Base-by-base conservation (phyloP, 2,797 vertebrate genomes). In the Carapus acus region DNA sequence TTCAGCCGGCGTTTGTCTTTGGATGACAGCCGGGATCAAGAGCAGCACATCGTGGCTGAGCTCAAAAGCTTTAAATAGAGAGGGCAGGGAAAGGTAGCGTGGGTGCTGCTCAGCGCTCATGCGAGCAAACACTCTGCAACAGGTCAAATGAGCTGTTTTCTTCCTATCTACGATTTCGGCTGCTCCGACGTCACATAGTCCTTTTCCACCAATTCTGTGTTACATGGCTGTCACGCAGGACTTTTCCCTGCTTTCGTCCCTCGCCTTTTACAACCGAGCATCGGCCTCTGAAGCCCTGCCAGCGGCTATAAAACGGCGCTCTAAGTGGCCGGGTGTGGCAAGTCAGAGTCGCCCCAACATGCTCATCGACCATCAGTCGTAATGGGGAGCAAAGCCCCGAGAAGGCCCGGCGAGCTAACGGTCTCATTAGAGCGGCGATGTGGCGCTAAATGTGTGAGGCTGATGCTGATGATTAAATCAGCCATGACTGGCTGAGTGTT, bases 31-130 rank as follows among this genome's bases (percentile, higher is more conserved):
- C 65, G 38, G 43, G 40, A 20, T 71, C 36, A 71, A 43, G 61
- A 61, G 15, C 17, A 65, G 49, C 58, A 27, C 43, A 22, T 60
- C 38, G 49, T n/a, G 33, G 59, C 62, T 71, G 64, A 67, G 62
- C 45, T 65, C 53, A 65, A 64, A 49, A 56, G 54, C 63, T 73
- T 76, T 71, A 68, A 67, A 73, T 76, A 79, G 73, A 71, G 43
- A 63, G 58, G 23, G 21, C 47, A 69, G 48, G 60, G 46, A 62
- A 62, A 53, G 31, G 3, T 9, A 45, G 23, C 54, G 22, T 18
- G 23, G 9, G 18, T 41, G 17, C 27, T 24, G 56, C 45, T 54
- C 37, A 33, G 31, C 8, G 31, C 12, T 11, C 31, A 33, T 13
- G 14, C 14, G 8, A 33, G 14, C 11, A 33, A 33, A 33, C 14